phyloP scores from a whole-genome alignment of 2,797 vertebrate genomes.

The Echiichthys vipera region DNA sequence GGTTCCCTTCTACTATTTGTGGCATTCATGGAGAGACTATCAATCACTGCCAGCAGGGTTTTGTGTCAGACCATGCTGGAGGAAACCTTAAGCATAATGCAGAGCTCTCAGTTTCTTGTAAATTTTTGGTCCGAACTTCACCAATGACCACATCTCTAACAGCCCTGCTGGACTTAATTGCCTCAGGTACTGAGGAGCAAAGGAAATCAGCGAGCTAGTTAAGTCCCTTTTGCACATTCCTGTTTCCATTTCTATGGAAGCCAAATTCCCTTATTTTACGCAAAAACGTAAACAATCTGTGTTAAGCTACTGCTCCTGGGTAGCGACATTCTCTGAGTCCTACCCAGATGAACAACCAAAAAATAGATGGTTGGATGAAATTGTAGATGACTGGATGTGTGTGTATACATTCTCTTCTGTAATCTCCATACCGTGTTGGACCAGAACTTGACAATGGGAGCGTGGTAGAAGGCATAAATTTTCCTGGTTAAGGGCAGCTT shows the following conservation, averaged over 20 bases:
- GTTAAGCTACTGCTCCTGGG: neutral
- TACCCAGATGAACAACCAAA: neutral
- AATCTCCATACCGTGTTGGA: slow-evolving; percentile 92
- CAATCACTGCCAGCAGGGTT: neutral
- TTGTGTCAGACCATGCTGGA: neutral
- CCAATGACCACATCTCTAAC: neutral
- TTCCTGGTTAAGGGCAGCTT: slow-evolving; percentile 95
- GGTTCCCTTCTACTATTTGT: neutral
- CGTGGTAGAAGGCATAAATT: slow-evolving; percentile 97
- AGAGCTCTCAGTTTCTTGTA: neutral
- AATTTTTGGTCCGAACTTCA: neutral
- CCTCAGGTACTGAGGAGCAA: neutral
- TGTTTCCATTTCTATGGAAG: neutral
- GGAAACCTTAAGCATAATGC: neutral
- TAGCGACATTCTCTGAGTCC: neutral
- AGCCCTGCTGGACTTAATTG: neutral
- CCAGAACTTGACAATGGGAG: slow-evolving; percentile 99
- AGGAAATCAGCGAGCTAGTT: neutral
- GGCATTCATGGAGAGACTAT: neutral
- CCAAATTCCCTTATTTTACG: neutral
- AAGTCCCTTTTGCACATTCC: neutral
- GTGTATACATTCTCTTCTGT: neutral
- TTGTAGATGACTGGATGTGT: no score
- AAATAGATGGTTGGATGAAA: neutral
- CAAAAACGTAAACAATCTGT: neutral